These are phyloP conservation scores for Horisme vitalbata DNA, from an alignment of 2,888 invertebrate species.

Conservation along the genomic window DNA sequence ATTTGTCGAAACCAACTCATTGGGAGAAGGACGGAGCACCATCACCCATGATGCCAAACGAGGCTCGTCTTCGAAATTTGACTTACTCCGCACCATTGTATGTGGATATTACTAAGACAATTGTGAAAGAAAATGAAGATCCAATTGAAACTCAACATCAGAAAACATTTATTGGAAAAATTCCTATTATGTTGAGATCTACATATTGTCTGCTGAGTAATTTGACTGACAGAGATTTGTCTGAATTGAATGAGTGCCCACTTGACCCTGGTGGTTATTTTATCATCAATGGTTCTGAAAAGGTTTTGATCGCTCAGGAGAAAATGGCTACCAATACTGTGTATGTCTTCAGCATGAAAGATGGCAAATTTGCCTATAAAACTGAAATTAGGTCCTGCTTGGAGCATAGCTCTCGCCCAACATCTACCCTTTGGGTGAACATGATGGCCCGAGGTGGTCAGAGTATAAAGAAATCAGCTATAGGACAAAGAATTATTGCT, in stretches of 20 bases:
- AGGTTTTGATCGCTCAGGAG: slow-evolving; percentile 99
- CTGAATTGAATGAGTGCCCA: slow-evolving; percentile 99
- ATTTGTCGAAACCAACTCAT: slow-evolving; percentile 99
- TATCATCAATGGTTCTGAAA: slow-evolving; percentile 99
- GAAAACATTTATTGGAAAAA: slow-evolving; percentile 92
- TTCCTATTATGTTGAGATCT: slow-evolving; percentile 99
- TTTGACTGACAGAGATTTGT: slow-evolving; percentile 98
- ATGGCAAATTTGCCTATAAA: slow-evolving; percentile 99
- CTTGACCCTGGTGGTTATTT: slow-evolving; percentile 99
- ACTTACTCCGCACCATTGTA: slow-evolving; percentile 99
- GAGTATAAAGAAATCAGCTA: slow-evolving; percentile 98
- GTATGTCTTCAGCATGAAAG: slow-evolving; percentile 99
- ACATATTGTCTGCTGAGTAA: slow-evolving; percentile 98
- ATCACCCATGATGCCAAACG: slow-evolving; percentile 99
- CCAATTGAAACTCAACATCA: slow-evolving; percentile 92
- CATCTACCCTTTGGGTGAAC: slow-evolving; percentile 99
- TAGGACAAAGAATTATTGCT: slow-evolving; percentile 98
- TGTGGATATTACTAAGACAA: slow-evolving; percentile 99
- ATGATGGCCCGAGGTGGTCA: slow-evolving; percentile 99
- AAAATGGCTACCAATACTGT: slow-evolving; percentile 99
- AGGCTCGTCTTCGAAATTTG: slow-evolving; percentile 97
- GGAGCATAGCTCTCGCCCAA: slow-evolving; percentile 92
- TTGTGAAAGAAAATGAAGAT: slow-evolving; percentile 94
- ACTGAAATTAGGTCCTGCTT: slow-evolving; percentile 95
- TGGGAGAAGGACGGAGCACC: slow-evolving; percentile 99